phyloP scores from a whole-genome alignment of 2,797 vertebrate species.

The Avahi laniger region DNA sequence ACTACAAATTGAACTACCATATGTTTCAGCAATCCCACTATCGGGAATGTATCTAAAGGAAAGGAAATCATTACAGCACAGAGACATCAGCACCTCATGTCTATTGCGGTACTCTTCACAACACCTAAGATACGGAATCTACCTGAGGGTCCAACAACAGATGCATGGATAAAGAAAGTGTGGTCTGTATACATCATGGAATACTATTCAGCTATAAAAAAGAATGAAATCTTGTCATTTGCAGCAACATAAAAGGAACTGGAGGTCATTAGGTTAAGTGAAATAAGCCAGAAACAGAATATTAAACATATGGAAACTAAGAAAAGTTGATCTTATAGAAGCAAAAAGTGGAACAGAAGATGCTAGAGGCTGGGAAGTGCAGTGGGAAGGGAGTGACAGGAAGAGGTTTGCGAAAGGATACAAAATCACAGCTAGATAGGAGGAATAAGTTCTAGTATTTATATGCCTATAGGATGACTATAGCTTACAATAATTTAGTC shows the following conservation, averaged over 20 bases:
- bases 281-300: not conserved
- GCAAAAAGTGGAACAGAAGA: not conserved
- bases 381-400: not conserved
- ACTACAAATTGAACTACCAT: too few species aligned
- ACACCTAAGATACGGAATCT: not conserved
- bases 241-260: not conserved
- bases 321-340: not conserved
- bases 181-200: not conserved
- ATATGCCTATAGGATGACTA: not conserved
- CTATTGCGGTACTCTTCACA: not conserved
- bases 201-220: not conserved
- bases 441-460: not conserved
- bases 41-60: too few species aligned
- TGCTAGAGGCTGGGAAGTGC: not conserved
- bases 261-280: not conserved
- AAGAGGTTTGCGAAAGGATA: not conserved
- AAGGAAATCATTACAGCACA: not conserved
- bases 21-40: too few species aligned
- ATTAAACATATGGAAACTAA: not conserved
- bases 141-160: not conserved
- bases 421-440: not conserved
- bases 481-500: not conserved
- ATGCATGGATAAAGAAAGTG: not conserved
- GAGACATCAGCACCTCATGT: not conserved
- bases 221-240: not conserved